Base-by-base conservation (phyloP, 2,888 invertebrate species). In the Trypoxylon attenuatum region DNA sequence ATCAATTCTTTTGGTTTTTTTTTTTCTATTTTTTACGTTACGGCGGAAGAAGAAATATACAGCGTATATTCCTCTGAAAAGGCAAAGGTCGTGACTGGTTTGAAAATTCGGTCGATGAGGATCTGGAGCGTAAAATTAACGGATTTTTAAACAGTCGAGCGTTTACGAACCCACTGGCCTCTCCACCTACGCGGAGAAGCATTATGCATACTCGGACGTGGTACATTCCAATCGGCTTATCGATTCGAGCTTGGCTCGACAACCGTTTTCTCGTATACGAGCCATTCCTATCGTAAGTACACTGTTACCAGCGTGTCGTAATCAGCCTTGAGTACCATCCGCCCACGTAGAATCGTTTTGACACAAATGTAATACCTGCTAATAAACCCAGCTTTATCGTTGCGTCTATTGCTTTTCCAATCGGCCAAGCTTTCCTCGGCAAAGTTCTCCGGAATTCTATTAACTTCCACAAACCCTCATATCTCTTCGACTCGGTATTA, bases 181-280 rank as follows among this genome's bases (percentile, higher is more conserved):
- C n/a, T 10, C 13, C n/a, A n/a, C n/a, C n/a, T n/a, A n/a, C 2
- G n/a, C n/a, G 33, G 33, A 13, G 33, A 10, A 33, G 33, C 33
- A 33, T 33, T 13, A 8, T 33, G 33, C 2, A 33, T 33, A 4
- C 8, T 33, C 5, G 33, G n/a, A 10, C 33, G 33, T 8, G 57
- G 58, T 70, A 58, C 67, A 73, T 76, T 70, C 71, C 66, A 73
- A 80, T 80, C 75, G 75, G 76, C 75, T 79, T 80, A 80, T 80
- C 80, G 80, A 80, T 80, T 80, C 63, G 67, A 60, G 58, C 61
- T 50, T 53, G 67, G 69, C 65, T 58, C 76, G 75, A 71, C 76
- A 72, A 66, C 61, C 71, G 69, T 73, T 74, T 62, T 49, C 66
- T 57, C 67, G 64, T n/a, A 13, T 53, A 58, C 73, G 61, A 62